Evolutionary conservation across 2,113 vertebrate genomes (phyloP), one percentile per base, ranked within the genome.

Genomic region (Cheilinus undulatus): DNA sequence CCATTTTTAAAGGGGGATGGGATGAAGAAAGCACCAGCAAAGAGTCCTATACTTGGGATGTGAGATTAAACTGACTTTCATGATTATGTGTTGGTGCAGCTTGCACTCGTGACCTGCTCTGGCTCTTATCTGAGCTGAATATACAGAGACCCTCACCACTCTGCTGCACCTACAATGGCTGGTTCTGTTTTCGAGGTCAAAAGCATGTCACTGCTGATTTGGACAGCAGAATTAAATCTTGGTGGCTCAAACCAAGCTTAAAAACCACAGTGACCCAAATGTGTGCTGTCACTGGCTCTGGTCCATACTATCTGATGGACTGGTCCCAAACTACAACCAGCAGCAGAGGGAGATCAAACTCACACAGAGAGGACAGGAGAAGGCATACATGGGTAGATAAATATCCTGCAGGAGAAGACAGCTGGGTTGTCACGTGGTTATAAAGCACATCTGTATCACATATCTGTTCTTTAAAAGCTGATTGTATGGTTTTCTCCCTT

Each of bases 371-470:
- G 22, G 7, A 19, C 19, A 20, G 46, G 32, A 14, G n/a, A 50
- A 49, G 24, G 27, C 36, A 58, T 43, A 42, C 12, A 19, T 24
- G 24, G 32, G 22, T 14, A n/a, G 34, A 28, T 57, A 30, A 40
- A 42, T 6, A 22, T 52, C 30, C 48, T 49, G 45, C 36, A 30
- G 11, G 14, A 20, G 19, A 7, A 40, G 19, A 7, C 30, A 79
- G 62, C 20, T 28, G n/a, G 11, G 49, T 43, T 58, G 59, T 27
- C 6, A 38, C 11, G 15, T 10, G 15, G 12, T 76, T 63, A 36
- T 61, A 52, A 43, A 63, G 61, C 71, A 85, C 84, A 88, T 84
- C 78, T 88, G 80, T 69, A 62, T 32, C 52, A 54, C n/a, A 77
- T 46, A 26, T 36, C 17, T 11, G 22, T 19, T 32, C 40, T 46